Evolutionary conservation across 1,140 invertebrate genomes (phyloP), one percentile per base, ranked within the genome.

Genomic region (Drosophila virilis): DNA sequence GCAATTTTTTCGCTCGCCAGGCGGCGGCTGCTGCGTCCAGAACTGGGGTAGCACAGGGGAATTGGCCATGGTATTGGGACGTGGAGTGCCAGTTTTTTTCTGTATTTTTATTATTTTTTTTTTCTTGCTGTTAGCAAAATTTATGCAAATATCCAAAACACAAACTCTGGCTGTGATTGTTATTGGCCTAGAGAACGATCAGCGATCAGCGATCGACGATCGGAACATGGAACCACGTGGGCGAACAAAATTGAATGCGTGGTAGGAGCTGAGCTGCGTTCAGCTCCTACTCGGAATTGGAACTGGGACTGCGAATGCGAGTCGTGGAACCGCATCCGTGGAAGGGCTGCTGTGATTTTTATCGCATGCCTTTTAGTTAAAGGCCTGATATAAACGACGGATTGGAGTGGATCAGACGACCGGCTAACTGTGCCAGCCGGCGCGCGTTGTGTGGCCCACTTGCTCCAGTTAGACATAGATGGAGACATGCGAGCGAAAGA

Each of bases 171-270:
- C 79, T 64, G 67, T 74, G 73, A 89, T 88, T 89, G 83, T 89
- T 88, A 78, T 88, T 88, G 84, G 85, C 84, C 80, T 80, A 89
- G 80, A 89, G 84, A 73, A 83, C 64, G 75, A 82, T 77, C 75
- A 38, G 45, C 9, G 28, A 38, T 37, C 10, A 46, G 51, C 64
- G 60, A 79, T 60, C 64, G 43, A 33, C 12, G 54, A 77, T 67
- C 70, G 61, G 51, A 71, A 65, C 68, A 64, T 64, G 67, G 37
- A 60, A 54, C 48, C 68, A 75, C 62, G 84, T 88, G 84, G 84
- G 84, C 84, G 84, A 66, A 75, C 46, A 70, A 88, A 88, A 89
- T 88, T 78, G 84, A 89, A 89, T 89, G 78, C 71, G 71, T 74
- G 65, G 71, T 74, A 43, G 40, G 15, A 71, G 40, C 33, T 35